Percentiles rank a stretch among this genome's conserved stretches.
Evolutionary conservation across 2,888 invertebrate genomes (phyloP).

Genomic region (Vannuccia rotundouncinata): DNA sequence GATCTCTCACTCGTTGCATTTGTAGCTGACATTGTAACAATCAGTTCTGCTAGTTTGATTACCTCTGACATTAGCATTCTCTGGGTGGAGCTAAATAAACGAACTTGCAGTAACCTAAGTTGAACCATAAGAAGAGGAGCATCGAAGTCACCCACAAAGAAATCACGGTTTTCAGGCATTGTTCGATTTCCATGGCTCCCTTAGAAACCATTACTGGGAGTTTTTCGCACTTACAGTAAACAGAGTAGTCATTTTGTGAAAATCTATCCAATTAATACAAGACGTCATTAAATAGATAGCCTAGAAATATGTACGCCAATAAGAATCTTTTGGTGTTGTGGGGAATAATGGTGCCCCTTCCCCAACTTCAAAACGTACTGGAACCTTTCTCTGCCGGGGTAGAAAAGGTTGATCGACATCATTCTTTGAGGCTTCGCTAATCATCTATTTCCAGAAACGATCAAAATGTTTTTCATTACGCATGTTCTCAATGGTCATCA

Average conservation of each 20-base stretch:
- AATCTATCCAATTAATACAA: not conserved
- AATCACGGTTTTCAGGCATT: no score
- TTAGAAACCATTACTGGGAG: not conserved
- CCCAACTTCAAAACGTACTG: not conserved
- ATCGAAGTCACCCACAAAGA: not conserved
- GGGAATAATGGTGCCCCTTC: slow-evolving; percentile 2
- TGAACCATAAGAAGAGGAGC: slow-evolving; percentile 14
- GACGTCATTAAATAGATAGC: slow-evolving; percentile 1
- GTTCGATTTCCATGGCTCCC: not conserved
- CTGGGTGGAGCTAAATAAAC: not conserved
- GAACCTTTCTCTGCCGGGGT: not conserved
- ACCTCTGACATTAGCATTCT: no score
- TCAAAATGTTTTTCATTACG: not conserved
- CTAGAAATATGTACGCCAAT: not conserved
- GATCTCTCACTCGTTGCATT: slow-evolving; percentile 20
- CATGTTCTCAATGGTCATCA: not conserved
- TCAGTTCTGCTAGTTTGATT: slow-evolving; percentile 9
- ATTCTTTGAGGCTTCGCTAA: not conserved
- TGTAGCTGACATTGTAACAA: slow-evolving; percentile 15
- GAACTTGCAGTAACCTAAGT: not conserved
- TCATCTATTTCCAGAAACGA: not conserved
- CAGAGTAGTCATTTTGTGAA: slow-evolving; percentile 12
- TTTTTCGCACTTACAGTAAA: slow-evolving; percentile 4
- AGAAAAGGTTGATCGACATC: not conserved
- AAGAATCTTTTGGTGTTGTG: not conserved